A percentile compares a stretch with the other conserved stretches of the same genome.
Evolutionary conservation across 2,888 invertebrate species (phyloP).

Genomic region (Xestia ashworthii): DNA sequence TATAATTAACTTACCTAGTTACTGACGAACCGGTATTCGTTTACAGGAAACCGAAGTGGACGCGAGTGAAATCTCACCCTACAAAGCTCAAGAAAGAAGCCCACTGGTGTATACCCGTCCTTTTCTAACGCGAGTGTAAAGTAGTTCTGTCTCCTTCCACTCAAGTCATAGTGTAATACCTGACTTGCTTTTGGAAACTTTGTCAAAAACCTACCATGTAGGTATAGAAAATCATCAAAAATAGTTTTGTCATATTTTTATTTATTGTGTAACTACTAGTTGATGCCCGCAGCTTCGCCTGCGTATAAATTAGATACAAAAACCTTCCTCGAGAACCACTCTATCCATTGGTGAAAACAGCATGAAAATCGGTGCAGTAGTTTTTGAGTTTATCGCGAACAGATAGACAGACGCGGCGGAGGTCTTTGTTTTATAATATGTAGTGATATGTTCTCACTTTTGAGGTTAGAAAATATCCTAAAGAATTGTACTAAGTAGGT

Average conservation of each 20-base stretch:
- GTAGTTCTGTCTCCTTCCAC: conserved; percentile 57
- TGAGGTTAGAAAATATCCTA: not conserved
- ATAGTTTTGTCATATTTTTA: not conserved
- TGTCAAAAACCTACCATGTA: conserved; percentile 37
- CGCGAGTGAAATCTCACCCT: conserved; percentile 76
- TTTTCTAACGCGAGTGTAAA: conserved; percentile 67
- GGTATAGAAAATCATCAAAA: not conserved
- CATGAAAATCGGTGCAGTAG: too few species aligned
- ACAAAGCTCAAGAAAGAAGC: conserved; percentile 79
- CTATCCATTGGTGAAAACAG: too few species aligned
- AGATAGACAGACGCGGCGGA: too few species aligned
- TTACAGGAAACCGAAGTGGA: conserved; percentile 79
- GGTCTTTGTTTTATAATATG: not conserved
- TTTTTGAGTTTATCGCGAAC: too few species aligned
- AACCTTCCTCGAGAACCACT: too few species aligned
- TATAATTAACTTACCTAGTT: conserved; percentile 18
- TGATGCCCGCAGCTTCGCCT: too few species aligned
- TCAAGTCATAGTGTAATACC: conserved; percentile 60
- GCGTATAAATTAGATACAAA: too few species aligned
- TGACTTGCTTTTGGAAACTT: conserved; percentile 16
- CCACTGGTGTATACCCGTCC: conserved; percentile 68
- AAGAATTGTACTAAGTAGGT: too few species aligned
- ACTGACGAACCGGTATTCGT: conserved; percentile 18
- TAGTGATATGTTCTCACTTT: not conserved
- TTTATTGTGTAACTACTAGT: too few species aligned